Evolutionary conservation across 2,797 vertebrate genomes (phyloP), one percentile per base, ranked within the genome.

Genomic region (Spheniscus humboldti): DNA sequence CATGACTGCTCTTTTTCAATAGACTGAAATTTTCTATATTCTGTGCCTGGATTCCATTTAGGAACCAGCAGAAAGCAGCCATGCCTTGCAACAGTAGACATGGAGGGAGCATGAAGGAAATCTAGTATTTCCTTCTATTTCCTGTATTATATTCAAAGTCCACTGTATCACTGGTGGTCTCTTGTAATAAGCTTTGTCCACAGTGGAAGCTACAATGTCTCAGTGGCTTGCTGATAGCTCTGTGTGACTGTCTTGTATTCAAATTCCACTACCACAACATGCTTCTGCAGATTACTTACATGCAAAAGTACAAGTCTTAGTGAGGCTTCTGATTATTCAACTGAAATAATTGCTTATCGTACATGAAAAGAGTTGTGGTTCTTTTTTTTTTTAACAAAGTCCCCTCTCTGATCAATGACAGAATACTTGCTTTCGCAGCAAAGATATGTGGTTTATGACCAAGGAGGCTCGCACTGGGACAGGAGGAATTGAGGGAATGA

Each of bases 301-400:
- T 15, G 25, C 72, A 69, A 68, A 75, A 74, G 25, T 2, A 50
- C 4, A 81, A 59, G 41, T 69, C 57, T 80, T 57, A n/a, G 37
- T 37, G 33, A 67, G 20, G 35, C 13, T 92, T 66, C 47, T 50
- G 48, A 60, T 30, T 60, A 76, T 30, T 72, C 7, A 68, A 23
- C 4, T 59, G 56, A 74, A 71, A 52, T 56, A 92, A 85, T 2
- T 43, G 2, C 4, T 48, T 74, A 39, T 74, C 11, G 19, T 11
- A 52, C 15, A n/a, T 16, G 4, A 75, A 75, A 41, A 73, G 39
- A 43, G 7, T 15, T 1, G 0, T 1, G 2, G 7, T 47, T 56
- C 8, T 12, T 16, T 59, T 39, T 15, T 27, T 31, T 15, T 30
- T 35, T 20, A 82, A 68, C 10, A 28, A 67, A 90, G 18, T 17